These are phyloP conservation scores for Teleopsis dalmanni DNA, from an alignment of 1,140 invertebrate species.

Conservation along the genomic window DNA sequence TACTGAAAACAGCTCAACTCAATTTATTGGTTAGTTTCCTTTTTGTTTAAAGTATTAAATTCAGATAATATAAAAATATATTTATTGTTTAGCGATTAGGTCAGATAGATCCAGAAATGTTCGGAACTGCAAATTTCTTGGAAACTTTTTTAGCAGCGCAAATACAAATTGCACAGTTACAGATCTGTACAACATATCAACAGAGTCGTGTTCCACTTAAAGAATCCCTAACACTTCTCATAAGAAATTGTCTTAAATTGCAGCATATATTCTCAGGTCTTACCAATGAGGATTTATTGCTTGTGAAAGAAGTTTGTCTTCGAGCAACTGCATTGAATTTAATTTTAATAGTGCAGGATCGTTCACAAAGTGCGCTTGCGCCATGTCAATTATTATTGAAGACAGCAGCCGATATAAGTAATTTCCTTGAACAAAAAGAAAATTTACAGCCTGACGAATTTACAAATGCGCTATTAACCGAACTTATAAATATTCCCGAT, in stretches of 20 bases:
- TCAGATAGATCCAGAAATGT: constrained; percentile 75
- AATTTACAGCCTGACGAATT: constrained; percentile 61
- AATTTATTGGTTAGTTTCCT: constrained; percentile 53
- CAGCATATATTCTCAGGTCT: constrained; percentile 79
- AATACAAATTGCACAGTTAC: constrained; percentile 47
- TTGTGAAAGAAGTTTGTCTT: constrained; percentile 76
- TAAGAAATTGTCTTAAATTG: constrained; percentile 65
- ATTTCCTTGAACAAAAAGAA: constrained; percentile 38
- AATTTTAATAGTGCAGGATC: constrained; percentile 58
- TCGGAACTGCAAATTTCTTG: constrained; percentile 79
- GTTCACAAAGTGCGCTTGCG: constrained; percentile 45
- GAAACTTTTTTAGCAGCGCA: constrained; percentile 69
- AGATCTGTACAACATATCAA: constrained; percentile 31
- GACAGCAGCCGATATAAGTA: constrained; percentile 34
- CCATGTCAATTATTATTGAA: constrained; percentile 46
- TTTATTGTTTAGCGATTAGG: constrained; percentile 49
- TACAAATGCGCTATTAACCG: constrained; percentile 67
- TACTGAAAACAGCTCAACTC: constrained; percentile 63
- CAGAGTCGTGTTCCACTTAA: constrained; percentile 34
- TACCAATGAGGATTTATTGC: constrained; percentile 61
- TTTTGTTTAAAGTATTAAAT: not conserved
- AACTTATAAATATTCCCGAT: constrained; percentile 69
- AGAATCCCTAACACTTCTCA: constrained; percentile 48
- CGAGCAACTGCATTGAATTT: constrained; percentile 78
- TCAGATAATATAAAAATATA: not conserved